Percentiles rank a stretch among this genome's conserved stretches.
Conservation (phyloP, 1,140 invertebrate species). For the Glossosoma conforme region DNA sequence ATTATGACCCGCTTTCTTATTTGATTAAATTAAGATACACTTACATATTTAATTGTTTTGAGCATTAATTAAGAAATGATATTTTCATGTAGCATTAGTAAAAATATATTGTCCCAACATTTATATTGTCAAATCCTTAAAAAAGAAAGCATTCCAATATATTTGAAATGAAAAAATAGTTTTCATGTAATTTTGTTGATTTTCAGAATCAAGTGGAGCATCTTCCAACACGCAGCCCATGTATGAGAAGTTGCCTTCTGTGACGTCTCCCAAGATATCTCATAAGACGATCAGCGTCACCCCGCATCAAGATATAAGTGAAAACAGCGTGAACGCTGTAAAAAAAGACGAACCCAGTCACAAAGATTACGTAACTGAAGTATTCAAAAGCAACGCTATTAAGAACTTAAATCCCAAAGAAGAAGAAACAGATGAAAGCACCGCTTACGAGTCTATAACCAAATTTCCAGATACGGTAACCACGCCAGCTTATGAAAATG, state of each 20-base stretch:
- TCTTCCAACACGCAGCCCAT: neutral
- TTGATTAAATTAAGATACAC: too few species aligned
- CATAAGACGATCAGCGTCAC: neutral
- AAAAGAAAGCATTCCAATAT: too few species aligned
- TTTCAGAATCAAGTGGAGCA: slow-evolving; percentile 1
- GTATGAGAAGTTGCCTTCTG: neutral
- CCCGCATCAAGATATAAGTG: too few species aligned
- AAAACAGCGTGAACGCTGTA: too few species aligned
- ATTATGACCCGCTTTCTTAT: too few species aligned
- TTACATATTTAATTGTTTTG: too few species aligned
- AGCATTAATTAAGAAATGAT: too few species aligned
- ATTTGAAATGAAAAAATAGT: too few species aligned
- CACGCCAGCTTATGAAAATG: slow-evolving; percentile 19
- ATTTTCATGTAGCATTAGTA: too few species aligned
- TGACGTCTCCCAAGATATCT: neutral
- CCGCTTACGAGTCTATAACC: slow-evolving; percentile 23
- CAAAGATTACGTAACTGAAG: slow-evolving; percentile 1
- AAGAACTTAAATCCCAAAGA: slow-evolving; percentile 1
- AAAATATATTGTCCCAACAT: too few species aligned
- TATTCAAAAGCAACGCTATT: neutral
- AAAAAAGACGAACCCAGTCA: slow-evolving; percentile 6
- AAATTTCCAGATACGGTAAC: slow-evolving; percentile 22
- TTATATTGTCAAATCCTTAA: too few species aligned
- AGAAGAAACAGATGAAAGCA: neutral
- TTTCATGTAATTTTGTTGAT: neutral